phyloP scores from a whole-genome alignment of 2,113 vertebrate genomes.

The Pseudolaguvia tuberculata region DNA sequence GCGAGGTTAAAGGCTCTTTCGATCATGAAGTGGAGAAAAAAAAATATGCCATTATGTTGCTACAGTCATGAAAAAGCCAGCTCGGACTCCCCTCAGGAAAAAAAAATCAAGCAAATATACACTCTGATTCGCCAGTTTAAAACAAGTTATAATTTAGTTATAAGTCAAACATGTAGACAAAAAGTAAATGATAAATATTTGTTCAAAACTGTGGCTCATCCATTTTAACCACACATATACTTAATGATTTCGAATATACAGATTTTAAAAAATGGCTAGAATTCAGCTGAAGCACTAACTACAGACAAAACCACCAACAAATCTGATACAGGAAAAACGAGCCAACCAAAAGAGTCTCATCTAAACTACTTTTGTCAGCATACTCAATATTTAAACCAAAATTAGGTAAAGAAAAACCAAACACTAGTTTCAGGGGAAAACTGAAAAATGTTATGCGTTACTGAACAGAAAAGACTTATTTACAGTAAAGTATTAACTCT shows the following conservation, averaged over 20 bases:
- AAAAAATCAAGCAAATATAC: slow-evolving; percentile 83
- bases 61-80: slow-evolving; percentile 76
- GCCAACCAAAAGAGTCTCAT: slow-evolving; percentile 54
- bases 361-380: slow-evolving; percentile 42
- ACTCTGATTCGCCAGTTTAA: slow-evolving; percentile 78
- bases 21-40: slow-evolving; percentile 70
- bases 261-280: slow-evolving; percentile 77
- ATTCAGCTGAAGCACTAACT: slow-evolving; percentile 87
- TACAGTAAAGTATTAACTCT: slow-evolving; percentile 89
- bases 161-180: slow-evolving; percentile 76
- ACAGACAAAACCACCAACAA: slow-evolving; percentile 92
- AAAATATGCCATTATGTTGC: slow-evolving; percentile 78
- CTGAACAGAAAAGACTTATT: slow-evolving; percentile 84
- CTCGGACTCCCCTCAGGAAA: slow-evolving; percentile 82
- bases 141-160: slow-evolving; percentile 92
- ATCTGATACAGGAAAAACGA: slow-evolving; percentile 89
- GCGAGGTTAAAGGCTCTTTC: slow-evolving; percentile 53
- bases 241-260: slow-evolving; percentile 65
- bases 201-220: slow-evolving; percentile 87
- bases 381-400: slow-evolving; percentile 45
- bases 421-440: slow-evolving; percentile 79
- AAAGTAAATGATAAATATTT: slow-evolving; percentile 72
- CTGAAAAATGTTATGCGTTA: slow-evolving; percentile 56
- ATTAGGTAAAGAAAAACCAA: slow-evolving; percentile 40
- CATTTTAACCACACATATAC: slow-evolving; percentile 94